These are phyloP conservation scores for Chamaea fasciata DNA, from an alignment of 2,113 vertebrate genomes.

Conservation along the genomic window DNA sequence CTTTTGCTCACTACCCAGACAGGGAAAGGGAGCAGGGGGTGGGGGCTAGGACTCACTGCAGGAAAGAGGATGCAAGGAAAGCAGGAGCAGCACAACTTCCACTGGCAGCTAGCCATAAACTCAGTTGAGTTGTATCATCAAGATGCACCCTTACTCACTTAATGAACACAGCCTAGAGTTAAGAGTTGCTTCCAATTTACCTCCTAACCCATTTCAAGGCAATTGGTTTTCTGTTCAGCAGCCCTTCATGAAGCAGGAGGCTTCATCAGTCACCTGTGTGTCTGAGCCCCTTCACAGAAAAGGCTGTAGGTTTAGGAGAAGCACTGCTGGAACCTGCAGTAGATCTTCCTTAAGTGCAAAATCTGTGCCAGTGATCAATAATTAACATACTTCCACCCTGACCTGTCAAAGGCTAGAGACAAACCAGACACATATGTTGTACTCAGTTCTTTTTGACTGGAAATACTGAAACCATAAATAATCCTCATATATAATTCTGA, in stretches of 20 bases:
- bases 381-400: constrained; percentile 12
- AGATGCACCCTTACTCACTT: background rate
- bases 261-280: background rate
- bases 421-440: background rate
- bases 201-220: background rate
- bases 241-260: background rate
- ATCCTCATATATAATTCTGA: background rate
- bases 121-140: background rate
- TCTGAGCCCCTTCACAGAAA: background rate
- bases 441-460: background rate
- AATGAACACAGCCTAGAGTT: background rate
- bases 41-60: background rate
- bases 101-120: background rate
- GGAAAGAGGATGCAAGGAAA: background rate
- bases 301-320: background rate
- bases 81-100: background rate
- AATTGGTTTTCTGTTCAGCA: background rate
- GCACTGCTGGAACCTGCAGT: background rate
- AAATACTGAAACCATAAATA: constrained; percentile 33
- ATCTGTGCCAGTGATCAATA: constrained; percentile 12
- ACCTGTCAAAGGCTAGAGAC: constrained; percentile 21
- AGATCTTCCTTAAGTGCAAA: constrained; percentile 10
- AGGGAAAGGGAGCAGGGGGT: background rate
- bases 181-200: background rate
- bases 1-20: background rate